Base-by-base conservation (phyloP, 2,888 invertebrate species). In the Ochlodes sylvanus region DNA sequence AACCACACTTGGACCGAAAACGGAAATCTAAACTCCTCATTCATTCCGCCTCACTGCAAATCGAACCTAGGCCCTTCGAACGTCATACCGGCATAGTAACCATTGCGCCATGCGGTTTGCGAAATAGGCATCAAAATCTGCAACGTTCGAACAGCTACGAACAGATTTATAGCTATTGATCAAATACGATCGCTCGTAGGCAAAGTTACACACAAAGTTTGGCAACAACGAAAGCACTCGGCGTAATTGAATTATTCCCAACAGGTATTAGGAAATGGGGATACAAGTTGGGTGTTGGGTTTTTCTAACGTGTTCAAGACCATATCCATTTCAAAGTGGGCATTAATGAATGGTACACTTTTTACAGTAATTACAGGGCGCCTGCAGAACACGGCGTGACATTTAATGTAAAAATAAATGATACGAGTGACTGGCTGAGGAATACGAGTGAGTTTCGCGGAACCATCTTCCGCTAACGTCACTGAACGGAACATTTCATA, bases 311-410 rank as follows among this genome's bases (percentile, higher is more conserved):
- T 32, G 52, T 52, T 7, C 54, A 14, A 27, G 54, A 50, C 21
- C 52, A 27, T 67, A 61, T 67, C 67, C 55, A 56, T 67, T 67
- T 38, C 67, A 67, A 54, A 42, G 67, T 56, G 61, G 47, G n/a
- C 50, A 2, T 14, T 62, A 67, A 67, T 67, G 15, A 44, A 67
- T 61, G 61, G 60, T 55, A 55, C 32, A 47, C 47, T 67, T 67
- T 67, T 67, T 67, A 55, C 47, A 47, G 21, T 61, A 67, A 67
- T 67, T 67, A 67, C 14, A 47, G 17, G 19, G 41, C 63, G 41
- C 38, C 19, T 10, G 21, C 38, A 27, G 42, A n/a, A 54, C 42
- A 55, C 44, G 32, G 17, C 67, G 42, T 67, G 67, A 61, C 67
- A 61, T 67, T 67, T 61, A 61, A 41, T 21, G 34, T 55, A 55